Conservation (phyloP, 2,113 vertebrate species). For the Alligator sinensis region DNA sequence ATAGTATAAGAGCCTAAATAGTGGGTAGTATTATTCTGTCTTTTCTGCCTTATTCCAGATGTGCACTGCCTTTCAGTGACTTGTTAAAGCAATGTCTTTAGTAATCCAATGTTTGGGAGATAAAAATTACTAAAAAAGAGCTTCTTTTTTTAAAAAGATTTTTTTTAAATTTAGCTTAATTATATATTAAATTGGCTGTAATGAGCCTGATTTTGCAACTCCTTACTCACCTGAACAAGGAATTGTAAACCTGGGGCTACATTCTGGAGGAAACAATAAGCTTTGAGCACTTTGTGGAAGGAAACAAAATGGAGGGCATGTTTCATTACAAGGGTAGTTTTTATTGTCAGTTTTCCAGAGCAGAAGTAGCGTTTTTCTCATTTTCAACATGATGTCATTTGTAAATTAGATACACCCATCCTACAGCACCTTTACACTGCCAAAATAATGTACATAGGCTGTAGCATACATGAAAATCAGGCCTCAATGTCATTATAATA, state of each 20-base stretch:
- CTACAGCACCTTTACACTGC: rapidly evolving
- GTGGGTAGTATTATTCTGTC: neutral
- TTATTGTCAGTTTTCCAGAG: neutral
- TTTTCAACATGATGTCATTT: neutral
- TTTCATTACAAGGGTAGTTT: neutral
- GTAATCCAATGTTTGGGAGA: neutral
- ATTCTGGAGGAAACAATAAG: neutral
- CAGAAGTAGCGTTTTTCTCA: neutral
- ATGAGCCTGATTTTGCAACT: neutral
- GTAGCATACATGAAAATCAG: neutral
- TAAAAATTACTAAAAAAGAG: neutral
- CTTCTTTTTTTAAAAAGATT: neutral
- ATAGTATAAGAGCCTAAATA: neutral
- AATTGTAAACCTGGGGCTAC: neutral
- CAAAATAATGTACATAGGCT: neutral
- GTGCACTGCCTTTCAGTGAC: neutral
- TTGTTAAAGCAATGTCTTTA: neutral
- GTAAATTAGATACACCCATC: neutral
- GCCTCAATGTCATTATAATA: neutral
- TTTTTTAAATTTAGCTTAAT: no score
- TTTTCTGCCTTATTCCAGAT: neutral
- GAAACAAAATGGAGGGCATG: no score
- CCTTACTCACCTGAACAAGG: neutral
- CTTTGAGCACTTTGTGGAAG: neutral
- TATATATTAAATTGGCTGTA: neutral